Conservation (phyloP, 2,797 vertebrate genomes). For the Urosaurus nigricauda region DNA sequence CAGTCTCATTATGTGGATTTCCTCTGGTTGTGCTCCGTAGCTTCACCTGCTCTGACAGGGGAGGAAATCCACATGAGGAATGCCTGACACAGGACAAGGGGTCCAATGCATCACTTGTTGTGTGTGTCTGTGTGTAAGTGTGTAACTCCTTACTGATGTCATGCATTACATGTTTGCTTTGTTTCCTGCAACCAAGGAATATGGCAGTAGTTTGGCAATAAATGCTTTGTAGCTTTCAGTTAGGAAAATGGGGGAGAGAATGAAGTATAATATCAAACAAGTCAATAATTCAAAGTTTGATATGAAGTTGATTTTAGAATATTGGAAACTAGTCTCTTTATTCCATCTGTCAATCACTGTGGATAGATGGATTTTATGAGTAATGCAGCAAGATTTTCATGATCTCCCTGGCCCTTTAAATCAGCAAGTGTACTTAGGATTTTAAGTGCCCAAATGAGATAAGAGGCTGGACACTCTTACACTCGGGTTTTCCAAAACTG, state of each 20-base stretch:
- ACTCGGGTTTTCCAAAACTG: not conserved
- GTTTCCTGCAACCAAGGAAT: not conserved
- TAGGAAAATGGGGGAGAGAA: not conserved
- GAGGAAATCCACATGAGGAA: not conserved
- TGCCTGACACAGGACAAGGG: not conserved
- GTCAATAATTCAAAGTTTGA: conserved; percentile 5
- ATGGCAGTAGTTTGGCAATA: not conserved
- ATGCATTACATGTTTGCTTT: not conserved
- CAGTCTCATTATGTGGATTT: not conserved
- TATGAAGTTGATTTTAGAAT: conserved; percentile 11
- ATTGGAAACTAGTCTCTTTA: not conserved
- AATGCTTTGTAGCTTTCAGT: not conserved
- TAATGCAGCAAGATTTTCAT: not conserved
- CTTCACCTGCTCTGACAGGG: not conserved
- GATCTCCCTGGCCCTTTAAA: not conserved
- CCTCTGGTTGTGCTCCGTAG: too few relatives aligned
- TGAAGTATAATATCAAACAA: not conserved
- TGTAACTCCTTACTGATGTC: too few relatives aligned
- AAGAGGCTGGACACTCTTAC: not conserved
- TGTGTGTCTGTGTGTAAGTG: not conserved
- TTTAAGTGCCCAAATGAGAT: not conserved
- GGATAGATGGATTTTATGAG: not conserved
- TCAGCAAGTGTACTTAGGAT: not conserved
- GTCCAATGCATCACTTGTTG: not conserved
- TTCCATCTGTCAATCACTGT: not conserved